These are phyloP conservation scores for Limosa lapponica DNA, from an alignment of 2,797 vertebrate genomes.

Conservation along the genomic window DNA sequence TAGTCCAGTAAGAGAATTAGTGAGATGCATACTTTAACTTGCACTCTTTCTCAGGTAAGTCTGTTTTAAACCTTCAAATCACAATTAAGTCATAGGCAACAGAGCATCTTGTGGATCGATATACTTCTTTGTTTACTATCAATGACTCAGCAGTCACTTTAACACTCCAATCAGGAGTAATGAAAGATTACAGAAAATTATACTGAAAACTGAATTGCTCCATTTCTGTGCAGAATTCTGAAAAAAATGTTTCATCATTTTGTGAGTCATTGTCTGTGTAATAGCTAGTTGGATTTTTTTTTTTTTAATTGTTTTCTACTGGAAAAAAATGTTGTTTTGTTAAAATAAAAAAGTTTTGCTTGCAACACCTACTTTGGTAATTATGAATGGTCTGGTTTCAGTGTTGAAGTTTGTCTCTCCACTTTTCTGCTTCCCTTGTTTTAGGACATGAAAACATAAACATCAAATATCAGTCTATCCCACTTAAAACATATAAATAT, in stretches of 20 bases:
- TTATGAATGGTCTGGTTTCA: background rate
- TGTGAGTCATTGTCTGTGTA: background rate
- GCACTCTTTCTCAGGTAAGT: slow-evolving; percentile 32
- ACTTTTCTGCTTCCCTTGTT: background rate
- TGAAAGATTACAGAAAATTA: background rate
- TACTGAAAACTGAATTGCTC: background rate
- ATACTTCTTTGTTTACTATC: background rate
- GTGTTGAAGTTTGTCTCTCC: background rate
- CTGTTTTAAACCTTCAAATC: background rate
- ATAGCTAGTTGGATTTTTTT: background rate
- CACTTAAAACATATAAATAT: background rate
- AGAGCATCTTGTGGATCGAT: background rate
- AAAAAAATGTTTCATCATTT: background rate
- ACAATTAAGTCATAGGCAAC: background rate
- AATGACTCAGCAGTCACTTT: background rate
- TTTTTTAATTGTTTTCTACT: background rate
- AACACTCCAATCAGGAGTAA: background rate
- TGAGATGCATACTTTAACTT: background rate
- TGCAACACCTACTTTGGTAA: background rate
- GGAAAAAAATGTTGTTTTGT: background rate
- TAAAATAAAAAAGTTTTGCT: background rate
- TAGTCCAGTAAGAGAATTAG: slow-evolving; percentile 39
- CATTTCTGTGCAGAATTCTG: background rate
- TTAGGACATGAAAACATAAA: background rate
- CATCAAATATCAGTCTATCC: background rate